Evolutionary conservation across 2,797 vertebrate genomes (phyloP), one percentile per base, ranked within the genome.

Genomic region (Triplophysa bombifrons): DNA sequence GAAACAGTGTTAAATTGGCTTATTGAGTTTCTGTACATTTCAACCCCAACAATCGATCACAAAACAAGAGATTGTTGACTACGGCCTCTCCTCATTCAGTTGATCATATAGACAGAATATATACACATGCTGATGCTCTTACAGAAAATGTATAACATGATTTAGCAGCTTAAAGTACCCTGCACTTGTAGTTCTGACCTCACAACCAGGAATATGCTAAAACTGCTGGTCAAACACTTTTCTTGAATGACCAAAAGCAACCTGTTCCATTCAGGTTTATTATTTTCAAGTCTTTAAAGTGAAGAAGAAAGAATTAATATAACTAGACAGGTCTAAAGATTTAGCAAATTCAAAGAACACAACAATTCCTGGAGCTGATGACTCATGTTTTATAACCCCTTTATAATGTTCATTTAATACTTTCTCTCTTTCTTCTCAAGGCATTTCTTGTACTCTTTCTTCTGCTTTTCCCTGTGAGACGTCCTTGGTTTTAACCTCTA

Each of bases 401-500:
- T n/a, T 76, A 16, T 56, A 46, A 76, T 66, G 20, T 66, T 56
- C 38, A 13, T 64, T 27, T 34, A 51, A 51, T 51, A 51, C 34
- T 65, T 20, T 30, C 61, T 63, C 16, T 74, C 53, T 75, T 53
- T 55, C 50, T 66, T 70, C 64, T 65, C 51, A 68, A 41, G 34
- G 67, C 72, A 74, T 72, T 72, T 74, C 51, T 68, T 73, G 66
- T 73, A 74, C 69, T 80, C 82, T 71, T 61, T 78, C 53, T 74
- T 76, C 41, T 76, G 41, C 69, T 27, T 46, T 64, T 30, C 20
- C 65, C 67, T 73, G 50, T 80, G 73, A 74, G 80, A 70, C 70
- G 80, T 80, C 78, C 78, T 84, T 84, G 81, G 67, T 78, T 83
- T 77, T 79, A 53, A 81, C 82, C 80, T 81, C 63, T 50, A 75